Percentiles rank a stretch among this genome's conserved stretches.
Conservation (phyloP, 2,888 invertebrate genomes). For the Rhingia rostrata region DNA sequence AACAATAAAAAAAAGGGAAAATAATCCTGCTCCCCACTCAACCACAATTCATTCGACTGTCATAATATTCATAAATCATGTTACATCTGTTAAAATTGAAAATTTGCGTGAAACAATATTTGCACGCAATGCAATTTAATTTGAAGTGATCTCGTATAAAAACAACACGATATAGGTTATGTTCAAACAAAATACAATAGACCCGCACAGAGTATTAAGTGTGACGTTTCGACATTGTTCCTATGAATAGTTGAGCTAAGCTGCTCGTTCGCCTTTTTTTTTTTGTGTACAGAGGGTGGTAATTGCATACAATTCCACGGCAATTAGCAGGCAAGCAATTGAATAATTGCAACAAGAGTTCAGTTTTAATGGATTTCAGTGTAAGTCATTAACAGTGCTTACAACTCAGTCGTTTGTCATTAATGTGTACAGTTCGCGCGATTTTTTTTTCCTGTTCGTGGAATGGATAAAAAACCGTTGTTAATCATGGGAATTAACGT, state of each 20-base stretch:
- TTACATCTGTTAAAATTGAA: slow-evolving; percentile 56
- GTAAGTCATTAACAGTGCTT: slow-evolving; percentile 62
- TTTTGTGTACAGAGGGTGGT: slow-evolving; percentile 50
- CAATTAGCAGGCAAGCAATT: slow-evolving; percentile 69
- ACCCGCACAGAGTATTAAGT: slow-evolving; percentile 4
- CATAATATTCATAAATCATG: slow-evolving; percentile 14
- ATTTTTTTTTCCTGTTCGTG: slow-evolving; percentile 9
- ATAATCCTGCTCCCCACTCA: no score
- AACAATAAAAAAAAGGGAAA: neutral
- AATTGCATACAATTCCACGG: slow-evolving; percentile 69
- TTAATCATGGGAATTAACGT: slow-evolving; percentile 60
- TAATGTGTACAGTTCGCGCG: slow-evolving; percentile 25
- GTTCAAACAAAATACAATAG: slow-evolving; percentile 41
- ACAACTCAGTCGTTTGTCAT: slow-evolving; percentile 66
- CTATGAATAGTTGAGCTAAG: slow-evolving; percentile 2
- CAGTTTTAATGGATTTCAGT: slow-evolving; percentile 53
- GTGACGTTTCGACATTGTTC: slow-evolving; percentile 62
- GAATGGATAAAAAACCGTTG: slow-evolving; percentile 32
- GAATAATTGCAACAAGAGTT: slow-evolving; percentile 70
- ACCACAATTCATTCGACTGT: slow-evolving; percentile 29
- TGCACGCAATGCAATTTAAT: slow-evolving; percentile 64
- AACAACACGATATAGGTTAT: neutral
- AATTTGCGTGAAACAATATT: slow-evolving; percentile 52
- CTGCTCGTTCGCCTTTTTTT: neutral
- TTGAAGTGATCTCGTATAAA: slow-evolving; percentile 43